Conservation (phyloP, 2,888 invertebrate species). For the Zootermopsis nevadensis region DNA sequence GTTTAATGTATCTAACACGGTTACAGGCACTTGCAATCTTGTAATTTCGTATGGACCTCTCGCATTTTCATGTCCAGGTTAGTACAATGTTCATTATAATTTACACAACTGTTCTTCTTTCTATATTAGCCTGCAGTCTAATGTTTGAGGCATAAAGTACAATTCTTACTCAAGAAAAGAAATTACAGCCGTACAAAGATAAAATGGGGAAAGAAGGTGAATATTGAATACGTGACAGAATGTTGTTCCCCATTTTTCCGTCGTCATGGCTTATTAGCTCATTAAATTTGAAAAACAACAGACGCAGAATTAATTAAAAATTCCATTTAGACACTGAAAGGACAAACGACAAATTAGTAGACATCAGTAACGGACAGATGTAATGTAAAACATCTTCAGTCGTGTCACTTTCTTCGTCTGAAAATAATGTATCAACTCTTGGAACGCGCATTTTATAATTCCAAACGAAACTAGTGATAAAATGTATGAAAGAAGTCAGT, state of each 20-base stretch:
- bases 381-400: too few species aligned
- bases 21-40: neutral
- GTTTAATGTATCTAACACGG: neutral
- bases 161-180: neutral
- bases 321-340: neutral
- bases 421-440: too few species aligned
- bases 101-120: neutral
- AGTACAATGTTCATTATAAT: neutral
- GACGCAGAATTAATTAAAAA: constrained; percentile 17
- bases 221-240: neutral
- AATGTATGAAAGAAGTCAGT: too few species aligned
- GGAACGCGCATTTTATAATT: too few species aligned
- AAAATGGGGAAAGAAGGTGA: neutral
- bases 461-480: too few species aligned
- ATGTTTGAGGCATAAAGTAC: neutral
- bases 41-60: neutral
- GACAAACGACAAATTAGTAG: neutral
- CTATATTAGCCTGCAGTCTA: neutral
- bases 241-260: neutral
- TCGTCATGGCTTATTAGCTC: neutral
- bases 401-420: too few species aligned
- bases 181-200: neutral
- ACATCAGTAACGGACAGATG: neutral
- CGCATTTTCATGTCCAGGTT: neutral
- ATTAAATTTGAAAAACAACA: neutral